These are phyloP conservation scores for Henricia sp. DNA, from an alignment of 53 echinoderm and acorn worm species.

Conservation along the genomic window DNA sequence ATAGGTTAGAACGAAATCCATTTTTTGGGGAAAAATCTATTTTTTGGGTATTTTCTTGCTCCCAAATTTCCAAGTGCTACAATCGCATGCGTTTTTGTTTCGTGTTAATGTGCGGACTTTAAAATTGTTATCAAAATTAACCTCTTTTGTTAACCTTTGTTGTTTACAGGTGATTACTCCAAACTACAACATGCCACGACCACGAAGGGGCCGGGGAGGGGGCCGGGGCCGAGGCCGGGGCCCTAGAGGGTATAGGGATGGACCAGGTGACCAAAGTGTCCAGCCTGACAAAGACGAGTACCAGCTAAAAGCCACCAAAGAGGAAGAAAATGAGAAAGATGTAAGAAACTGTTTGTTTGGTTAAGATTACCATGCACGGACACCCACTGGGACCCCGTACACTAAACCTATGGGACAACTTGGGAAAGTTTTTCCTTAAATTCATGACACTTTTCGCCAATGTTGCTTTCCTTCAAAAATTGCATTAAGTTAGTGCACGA, in stretches of 20 bases:
- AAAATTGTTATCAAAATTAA: too few relatives aligned
- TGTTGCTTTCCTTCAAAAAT: too few relatives aligned
- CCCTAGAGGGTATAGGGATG: not conserved
- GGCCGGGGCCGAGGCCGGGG: not conserved
- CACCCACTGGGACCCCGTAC: too few relatives aligned
- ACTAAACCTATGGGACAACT: too few relatives aligned
- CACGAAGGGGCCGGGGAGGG: not conserved
- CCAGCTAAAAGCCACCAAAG: conserved; percentile 3
- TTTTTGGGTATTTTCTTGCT: not conserved
- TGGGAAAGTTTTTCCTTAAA: not conserved
- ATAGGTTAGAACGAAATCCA: not conserved
- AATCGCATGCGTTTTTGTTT: too few relatives aligned
- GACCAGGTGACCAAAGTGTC: not conserved
- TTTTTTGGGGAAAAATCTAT: not conserved
- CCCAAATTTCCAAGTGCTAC: too few relatives aligned
- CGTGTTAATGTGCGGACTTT: not conserved
- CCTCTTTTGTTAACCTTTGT: not conserved
- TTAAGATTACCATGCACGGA: not conserved
- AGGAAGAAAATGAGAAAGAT: conserved; percentile 34
- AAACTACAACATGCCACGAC: conserved; percentile 5
- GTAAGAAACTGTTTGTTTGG: conserved; percentile 12
- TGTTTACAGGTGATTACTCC: not conserved
- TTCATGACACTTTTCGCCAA: not conserved
- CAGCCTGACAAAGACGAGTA: not conserved
- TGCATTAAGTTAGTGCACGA: too few relatives aligned